These are phyloP conservation scores for Bujurquina vittata DNA, from an alignment of 2,113 vertebrate species.

Conservation along the genomic window DNA sequence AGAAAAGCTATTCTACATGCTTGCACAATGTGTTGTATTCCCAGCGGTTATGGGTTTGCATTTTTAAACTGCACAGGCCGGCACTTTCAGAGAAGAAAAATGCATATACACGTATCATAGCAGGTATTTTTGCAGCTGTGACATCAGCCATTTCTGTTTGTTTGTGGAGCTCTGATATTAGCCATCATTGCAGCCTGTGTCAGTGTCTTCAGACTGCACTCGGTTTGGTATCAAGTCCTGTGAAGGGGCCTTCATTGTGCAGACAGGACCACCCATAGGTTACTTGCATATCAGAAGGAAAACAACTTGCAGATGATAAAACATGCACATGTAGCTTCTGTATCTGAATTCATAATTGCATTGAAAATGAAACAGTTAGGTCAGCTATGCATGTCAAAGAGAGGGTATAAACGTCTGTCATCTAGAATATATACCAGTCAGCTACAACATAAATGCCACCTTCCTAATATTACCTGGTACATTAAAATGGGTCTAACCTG, in stretches of 20 bases:
- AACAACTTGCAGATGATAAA: conserved; percentile 9
- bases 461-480: background rate
- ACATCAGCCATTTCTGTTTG: conserved; percentile 7
- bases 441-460: background rate
- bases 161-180: background rate
- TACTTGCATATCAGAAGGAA: background rate
- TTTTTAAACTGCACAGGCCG: conserved; percentile 6
- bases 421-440: background rate
- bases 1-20: background rate
- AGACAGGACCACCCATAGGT: background rate
- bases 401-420: too few species aligned
- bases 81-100: background rate
- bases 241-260: conserved; percentile 16
- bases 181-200: conserved; percentile 11
- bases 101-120: background rate
- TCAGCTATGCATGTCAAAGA: too few species aligned
- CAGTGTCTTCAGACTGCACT: conserved; percentile 24
- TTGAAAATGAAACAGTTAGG: background rate
- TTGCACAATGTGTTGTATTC: background rate
- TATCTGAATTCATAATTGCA: background rate
- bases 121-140: background rate
- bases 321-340: background rate
- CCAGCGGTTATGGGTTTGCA: background rate
- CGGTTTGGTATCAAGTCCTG: conserved; percentile 6
- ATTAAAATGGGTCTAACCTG: too few species aligned